A percentile compares a stretch with the other conserved stretches of the same genome.
Evolutionary conservation across 2,797 vertebrate species (phyloP).

Genomic region (Arrhamphus sclerolepis): DNA sequence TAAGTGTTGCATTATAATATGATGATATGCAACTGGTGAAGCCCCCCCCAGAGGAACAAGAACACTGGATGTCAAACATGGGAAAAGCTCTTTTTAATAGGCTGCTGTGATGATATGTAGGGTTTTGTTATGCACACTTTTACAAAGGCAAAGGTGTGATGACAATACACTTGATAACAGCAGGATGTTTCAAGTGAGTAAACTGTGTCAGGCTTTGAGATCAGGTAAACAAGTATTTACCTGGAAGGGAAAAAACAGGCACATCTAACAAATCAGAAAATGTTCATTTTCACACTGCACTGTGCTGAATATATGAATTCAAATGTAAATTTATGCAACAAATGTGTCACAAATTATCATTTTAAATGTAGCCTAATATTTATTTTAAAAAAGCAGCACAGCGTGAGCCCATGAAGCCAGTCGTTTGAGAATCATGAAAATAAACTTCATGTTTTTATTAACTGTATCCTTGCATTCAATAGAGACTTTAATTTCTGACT

Average conservation of each 20-base stretch:
- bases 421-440: not conserved
- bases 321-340: slow-evolving; percentile 3
- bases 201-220: not conserved
- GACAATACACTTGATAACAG: not conserved
- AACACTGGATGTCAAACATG: slow-evolving; percentile 18
- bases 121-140: slow-evolving; percentile 3
- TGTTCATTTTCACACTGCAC: not conserved
- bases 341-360: not conserved
- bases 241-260: not conserved
- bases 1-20: slow-evolving; percentile 48
- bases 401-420: not conserved
- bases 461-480: too few species aligned
- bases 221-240: not conserved
- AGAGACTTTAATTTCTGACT: not conserved
- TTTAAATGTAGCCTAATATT: not conserved
- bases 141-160: not conserved
- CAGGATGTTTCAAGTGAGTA: not conserved
- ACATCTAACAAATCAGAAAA: slow-evolving; percentile 6
- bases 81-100: slow-evolving; percentile 11
- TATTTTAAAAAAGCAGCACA: not conserved
- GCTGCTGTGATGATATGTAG: not conserved
- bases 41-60: slow-evolving; percentile 26
- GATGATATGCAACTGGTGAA: slow-evolving; percentile 45
- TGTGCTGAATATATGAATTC: not conserved
- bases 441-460: too few species aligned